Conservation (phyloP, 2,888 invertebrate species). For the Phaedon cochleariae region DNA sequence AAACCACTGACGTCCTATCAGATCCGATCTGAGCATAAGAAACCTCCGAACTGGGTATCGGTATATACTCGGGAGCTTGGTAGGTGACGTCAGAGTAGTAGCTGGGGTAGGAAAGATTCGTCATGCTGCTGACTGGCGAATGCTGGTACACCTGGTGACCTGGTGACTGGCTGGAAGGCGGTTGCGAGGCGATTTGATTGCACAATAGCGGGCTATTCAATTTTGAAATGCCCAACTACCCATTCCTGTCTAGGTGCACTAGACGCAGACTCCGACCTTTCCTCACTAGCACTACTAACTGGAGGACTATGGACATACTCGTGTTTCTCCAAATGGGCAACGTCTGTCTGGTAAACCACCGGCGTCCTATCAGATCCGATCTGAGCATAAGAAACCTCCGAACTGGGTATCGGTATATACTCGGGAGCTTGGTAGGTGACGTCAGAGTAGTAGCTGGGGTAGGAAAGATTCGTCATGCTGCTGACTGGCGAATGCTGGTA, state of each 20-base stretch:
- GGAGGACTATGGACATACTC: conserved; percentile 45
- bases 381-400: conserved; percentile 54
- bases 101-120: conserved; percentile 58
- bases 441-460: conserved; percentile 59
- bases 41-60: conserved; percentile 55
- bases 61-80: conserved; percentile 57
- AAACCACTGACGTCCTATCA: conserved; percentile 51
- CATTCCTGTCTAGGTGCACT: conserved; percentile 53
- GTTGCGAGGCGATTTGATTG: conserved; percentile 56
- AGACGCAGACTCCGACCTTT: conserved; percentile 50
- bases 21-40: conserved; percentile 51
- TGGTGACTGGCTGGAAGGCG: conserved; percentile 60
- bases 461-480: conserved; percentile 58
- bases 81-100: conserved; percentile 60
- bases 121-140: conserved; percentile 55
- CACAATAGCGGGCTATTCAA: conserved; percentile 61
- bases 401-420: conserved; percentile 55
- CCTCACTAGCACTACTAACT: conserved; percentile 36
- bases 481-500: conserved; percentile 57
- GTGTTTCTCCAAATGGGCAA: conserved; percentile 46
- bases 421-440: conserved; percentile 58
- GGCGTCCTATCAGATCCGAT: conserved; percentile 50
- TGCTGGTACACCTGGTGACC: conserved; percentile 59
- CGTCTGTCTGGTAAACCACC: conserved; percentile 51
- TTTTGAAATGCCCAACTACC: no score